A percentile compares a stretch with the other conserved stretches of the same genome.
Conservation (phyloP, 2,888 invertebrate species). For the Conomelus anceps region DNA sequence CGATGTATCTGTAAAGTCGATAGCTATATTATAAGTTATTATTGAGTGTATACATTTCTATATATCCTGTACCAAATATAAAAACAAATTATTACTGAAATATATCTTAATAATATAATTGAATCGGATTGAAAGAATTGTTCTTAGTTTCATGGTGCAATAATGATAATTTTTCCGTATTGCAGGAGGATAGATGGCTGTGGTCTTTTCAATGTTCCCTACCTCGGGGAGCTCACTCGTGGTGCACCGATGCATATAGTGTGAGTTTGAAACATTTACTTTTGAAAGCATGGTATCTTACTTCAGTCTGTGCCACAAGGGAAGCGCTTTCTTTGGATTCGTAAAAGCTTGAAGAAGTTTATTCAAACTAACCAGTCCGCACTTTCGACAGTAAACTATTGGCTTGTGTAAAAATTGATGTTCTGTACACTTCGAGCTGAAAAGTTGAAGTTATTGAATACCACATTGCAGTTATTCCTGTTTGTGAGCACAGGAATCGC, state of each 20-base stretch:
- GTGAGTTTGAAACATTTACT: conserved; percentile 26
- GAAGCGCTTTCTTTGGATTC: neutral
- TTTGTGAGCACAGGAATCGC: too few relatives aligned
- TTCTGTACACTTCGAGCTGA: neutral
- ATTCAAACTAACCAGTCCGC: neutral
- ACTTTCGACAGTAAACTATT: neutral
- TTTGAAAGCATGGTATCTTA: neutral
- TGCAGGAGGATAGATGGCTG: conserved; percentile 44
- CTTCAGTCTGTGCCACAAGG: neutral
- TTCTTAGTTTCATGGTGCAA: neutral
- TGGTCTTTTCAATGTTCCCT: conserved; percentile 43
- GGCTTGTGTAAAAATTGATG: neutral
- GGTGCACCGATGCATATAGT: conserved; percentile 35
- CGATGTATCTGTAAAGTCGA: too few relatives aligned
- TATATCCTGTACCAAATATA: too few relatives aligned
- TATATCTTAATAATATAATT: too few relatives aligned
- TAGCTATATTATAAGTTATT: too few relatives aligned
- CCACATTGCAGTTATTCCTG: too few relatives aligned
- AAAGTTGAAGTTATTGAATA: neutral
- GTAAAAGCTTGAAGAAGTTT: neutral
- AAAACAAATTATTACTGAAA: too few relatives aligned
- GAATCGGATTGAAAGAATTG: conserved; percentile 1
- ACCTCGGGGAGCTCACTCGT: conserved; percentile 40
- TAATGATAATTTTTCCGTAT: conserved; percentile 23
- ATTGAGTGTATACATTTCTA: too few relatives aligned